Evolutionary conservation across 2,888 invertebrate species (phyloP), one percentile per base, ranked within the genome.

Genomic region (Physocephala rufipes): DNA sequence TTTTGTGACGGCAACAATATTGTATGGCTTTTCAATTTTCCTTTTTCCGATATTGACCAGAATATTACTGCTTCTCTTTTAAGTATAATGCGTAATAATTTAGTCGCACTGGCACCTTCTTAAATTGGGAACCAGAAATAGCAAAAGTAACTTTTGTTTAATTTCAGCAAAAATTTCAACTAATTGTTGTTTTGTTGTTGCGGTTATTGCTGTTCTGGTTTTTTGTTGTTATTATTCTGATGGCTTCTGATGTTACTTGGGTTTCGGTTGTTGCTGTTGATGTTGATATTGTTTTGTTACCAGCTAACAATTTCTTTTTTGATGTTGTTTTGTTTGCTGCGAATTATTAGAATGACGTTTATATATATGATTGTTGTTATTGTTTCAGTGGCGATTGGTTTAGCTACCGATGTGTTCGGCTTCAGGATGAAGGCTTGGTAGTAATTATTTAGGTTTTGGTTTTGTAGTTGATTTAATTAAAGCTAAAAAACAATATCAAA

Each of bases 51-150:
- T 45, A 26, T 47, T 63, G 19, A 28, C 24, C 24, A 63, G 15
- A 63, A 47, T 63, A 12, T n/a, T 19, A 36, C 36, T 36, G 66
- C 55, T 55, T 43, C 0, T 24, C n/a, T 62, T 7, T 30, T 58
- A 53, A n/a, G n/a, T 70, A 59, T 68, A 74, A 72, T 65, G 76
- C 67, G 76, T 76, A 76, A 77, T 72, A 67, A 58, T 58, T 69
- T 21, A 73, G 67, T 45, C 63, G 53, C 58, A 51, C 59, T 63
- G 58, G 58, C 62, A 71, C 51, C 67, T 24, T 30, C 58, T n/a
- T 9, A 72, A 69, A 49, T 30, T 53, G 15, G 67, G 45, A 67
- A 30, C 28, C 49, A 62, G 63, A 63, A 72, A 62, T 67, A 28
- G 59, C 53, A 59, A 69, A 68, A 71, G 68, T 66, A 68, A 16